Evolutionary conservation across 2,797 vertebrate species (phyloP).

Genomic region (Epinephelus coioides): DNA sequence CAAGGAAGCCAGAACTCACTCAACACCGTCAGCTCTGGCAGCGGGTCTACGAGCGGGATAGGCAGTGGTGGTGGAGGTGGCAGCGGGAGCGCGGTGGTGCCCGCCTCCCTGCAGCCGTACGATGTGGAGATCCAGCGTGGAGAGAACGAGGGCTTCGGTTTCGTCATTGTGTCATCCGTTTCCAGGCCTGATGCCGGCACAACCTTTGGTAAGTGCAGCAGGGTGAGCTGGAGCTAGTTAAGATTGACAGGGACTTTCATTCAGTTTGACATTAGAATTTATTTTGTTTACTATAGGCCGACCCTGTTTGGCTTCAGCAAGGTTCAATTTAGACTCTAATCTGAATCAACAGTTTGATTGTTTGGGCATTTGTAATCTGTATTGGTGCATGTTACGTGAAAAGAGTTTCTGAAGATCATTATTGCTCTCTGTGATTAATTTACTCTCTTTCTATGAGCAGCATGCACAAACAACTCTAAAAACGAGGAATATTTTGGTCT

Average conservation of each 20-base stretch:
- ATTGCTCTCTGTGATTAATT: slow-evolving; percentile 35
- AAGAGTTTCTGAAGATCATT: slow-evolving; percentile 28
- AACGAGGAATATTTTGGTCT: not conserved
- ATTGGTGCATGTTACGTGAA: slow-evolving; percentile 15
- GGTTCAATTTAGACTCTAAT: slow-evolving; percentile 39
- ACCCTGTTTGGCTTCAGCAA: slow-evolving; percentile 23
- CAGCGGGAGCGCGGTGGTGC: slow-evolving; percentile 89
- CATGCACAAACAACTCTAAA: slow-evolving; percentile 21
- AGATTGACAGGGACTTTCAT: slow-evolving; percentile 46
- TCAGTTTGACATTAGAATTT: slow-evolving; percentile 35
- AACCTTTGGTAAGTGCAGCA: slow-evolving; percentile 90
- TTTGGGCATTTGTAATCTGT: slow-evolving; percentile 38
- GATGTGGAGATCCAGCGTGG: slow-evolving; percentile 97
- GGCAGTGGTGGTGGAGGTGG: slow-evolving; percentile 91
- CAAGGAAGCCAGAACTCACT: slow-evolving; percentile 99
- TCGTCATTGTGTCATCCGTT: slow-evolving; percentile 98
- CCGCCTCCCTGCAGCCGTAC: slow-evolving; percentile 92
- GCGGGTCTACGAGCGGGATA: slow-evolving; percentile 96
- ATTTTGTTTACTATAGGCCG: slow-evolving; percentile 34
- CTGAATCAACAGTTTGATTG: slow-evolving; percentile 44
- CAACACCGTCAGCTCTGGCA: slow-evolving; percentile 97
- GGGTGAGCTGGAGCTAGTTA: not conserved
- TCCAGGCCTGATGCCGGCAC: slow-evolving; percentile 96
- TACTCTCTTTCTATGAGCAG: slow-evolving; percentile 18
- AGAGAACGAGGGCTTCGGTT: slow-evolving; percentile 97